phyloP scores from a whole-genome alignment of 2,113 vertebrate genomes.

The Pithys albifrons region DNA sequence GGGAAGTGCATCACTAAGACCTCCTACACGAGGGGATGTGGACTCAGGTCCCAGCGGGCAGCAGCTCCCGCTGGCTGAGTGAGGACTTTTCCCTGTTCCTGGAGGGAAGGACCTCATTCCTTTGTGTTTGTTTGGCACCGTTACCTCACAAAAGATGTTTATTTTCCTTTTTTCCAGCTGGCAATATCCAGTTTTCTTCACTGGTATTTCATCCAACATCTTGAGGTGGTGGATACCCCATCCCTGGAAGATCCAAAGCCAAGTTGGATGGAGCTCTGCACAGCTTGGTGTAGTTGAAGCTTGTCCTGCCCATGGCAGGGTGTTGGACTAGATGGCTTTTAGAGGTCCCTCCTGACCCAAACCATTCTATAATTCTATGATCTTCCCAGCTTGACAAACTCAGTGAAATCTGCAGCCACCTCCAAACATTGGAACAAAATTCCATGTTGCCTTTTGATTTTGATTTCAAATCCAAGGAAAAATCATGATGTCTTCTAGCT shows the following conservation, averaged over 20 bases:
- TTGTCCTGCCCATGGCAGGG: too few relatives aligned
- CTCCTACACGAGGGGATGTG: background rate
- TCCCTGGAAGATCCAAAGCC: background rate
- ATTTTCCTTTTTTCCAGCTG: background rate
- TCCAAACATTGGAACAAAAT: background rate
- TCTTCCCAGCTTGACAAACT: background rate
- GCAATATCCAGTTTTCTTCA: too few relatives aligned
- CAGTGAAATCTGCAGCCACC: background rate
- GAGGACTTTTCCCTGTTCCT: background rate
- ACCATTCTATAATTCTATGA: background rate
- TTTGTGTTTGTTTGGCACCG: background rate
- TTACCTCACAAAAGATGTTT: background rate
- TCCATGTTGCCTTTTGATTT: background rate
- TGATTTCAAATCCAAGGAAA: background rate
- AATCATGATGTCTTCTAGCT: accelerated
- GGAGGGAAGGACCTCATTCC: background rate
- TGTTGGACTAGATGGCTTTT: background rate
- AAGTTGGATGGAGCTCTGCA: background rate
- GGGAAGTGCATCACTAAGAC: accelerated
- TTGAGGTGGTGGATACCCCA: background rate
- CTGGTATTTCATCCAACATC: background rate
- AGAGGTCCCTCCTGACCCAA: background rate
- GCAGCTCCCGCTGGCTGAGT: background rate
- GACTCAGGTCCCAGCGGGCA: background rate
- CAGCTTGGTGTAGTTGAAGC: background rate